Conservation (phyloP, 2,113 vertebrate species). For the Clarias macrocephalus region DNA sequence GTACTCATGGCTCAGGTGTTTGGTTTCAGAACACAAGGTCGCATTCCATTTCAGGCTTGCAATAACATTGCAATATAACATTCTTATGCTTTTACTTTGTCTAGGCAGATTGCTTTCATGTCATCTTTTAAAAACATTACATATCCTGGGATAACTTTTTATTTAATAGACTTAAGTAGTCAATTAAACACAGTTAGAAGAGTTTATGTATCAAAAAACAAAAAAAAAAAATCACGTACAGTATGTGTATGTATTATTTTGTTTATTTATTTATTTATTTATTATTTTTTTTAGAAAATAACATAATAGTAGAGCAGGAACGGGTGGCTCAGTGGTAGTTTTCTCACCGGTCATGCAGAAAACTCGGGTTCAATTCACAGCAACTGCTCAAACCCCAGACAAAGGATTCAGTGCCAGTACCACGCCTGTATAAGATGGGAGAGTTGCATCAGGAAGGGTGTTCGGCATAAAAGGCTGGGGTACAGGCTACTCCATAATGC, state of each 20-base stretch:
- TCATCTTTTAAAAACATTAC: neutral
- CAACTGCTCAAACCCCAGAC: no score
- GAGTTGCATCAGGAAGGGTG: no score
- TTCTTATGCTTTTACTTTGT: neutral
- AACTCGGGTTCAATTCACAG: no score
- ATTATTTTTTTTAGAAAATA: neutral
- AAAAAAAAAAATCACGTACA: neutral
- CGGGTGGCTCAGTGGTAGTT: no score
- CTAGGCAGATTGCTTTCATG: neutral
- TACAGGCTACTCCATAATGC: neutral
- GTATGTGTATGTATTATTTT: no score
- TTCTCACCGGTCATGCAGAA: no score
- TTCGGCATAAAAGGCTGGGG: neutral
- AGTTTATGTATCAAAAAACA: neutral
- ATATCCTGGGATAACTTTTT: neutral
- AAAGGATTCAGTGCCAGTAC: no score
- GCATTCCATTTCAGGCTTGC: slow-evolving; percentile 48
- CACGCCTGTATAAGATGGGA: no score
- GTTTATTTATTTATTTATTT: no score
- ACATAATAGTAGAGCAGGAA: neutral
- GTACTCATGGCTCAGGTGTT: slow-evolving; percentile 61
- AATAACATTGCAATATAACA: slow-evolving; percentile 47
- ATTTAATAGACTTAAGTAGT: neutral
- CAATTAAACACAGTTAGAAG: neutral
- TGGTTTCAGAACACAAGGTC: slow-evolving; percentile 59